Base-by-base conservation (phyloP, 2,888 invertebrate species). In the Anarsia innoxiella region DNA sequence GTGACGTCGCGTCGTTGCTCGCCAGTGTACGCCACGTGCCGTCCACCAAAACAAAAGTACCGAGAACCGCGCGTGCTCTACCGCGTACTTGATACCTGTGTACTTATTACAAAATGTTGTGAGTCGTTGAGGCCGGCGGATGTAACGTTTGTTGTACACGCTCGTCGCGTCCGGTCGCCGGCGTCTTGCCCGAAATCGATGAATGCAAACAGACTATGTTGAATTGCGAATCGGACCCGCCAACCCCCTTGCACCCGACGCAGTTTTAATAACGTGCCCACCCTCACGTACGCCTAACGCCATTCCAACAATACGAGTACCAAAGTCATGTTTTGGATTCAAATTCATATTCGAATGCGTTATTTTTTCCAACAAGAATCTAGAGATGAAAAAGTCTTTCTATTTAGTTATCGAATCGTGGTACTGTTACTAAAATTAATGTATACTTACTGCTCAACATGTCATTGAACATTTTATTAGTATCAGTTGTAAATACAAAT, bases 131-230 rank as follows among this genome's bases (percentile, higher is more conserved):
- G n/a, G 14, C 31, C 15, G 25, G 29, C 37, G 37, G 40, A 40
- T 40, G 40, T 25, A 23, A n/a, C 12, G 36, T 32, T 39, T 36
- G 41, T 32, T 45, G 43, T 42, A 42, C 25, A 8, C n/a, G 19
- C 25, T 40, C 31, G 40, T 38, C 36, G 41, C 43, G 47, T 42
- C 45, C 41, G 46, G 38, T 51, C n/a, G 49, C 53, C 51, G 40
- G 50, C 51, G 53, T 51, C 50, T 49, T 47, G 48, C 14, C 51
- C 51, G 59, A 66, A 78, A 82, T 82, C 80, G 79, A 82, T 78
- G 77, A 68, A 71, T 54, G 69, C 74, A 73, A 74, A 74, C 75
- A 71, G 53, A 68, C 73, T 72, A 78, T 68, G 73, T 76, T 76
- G 73, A 79, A 80, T 73, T 72, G 79, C 69, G 77, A 77, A 78